Evolutionary conservation across 2,888 invertebrate genomes (phyloP).

Genomic region (Morinoia aosen): DNA sequence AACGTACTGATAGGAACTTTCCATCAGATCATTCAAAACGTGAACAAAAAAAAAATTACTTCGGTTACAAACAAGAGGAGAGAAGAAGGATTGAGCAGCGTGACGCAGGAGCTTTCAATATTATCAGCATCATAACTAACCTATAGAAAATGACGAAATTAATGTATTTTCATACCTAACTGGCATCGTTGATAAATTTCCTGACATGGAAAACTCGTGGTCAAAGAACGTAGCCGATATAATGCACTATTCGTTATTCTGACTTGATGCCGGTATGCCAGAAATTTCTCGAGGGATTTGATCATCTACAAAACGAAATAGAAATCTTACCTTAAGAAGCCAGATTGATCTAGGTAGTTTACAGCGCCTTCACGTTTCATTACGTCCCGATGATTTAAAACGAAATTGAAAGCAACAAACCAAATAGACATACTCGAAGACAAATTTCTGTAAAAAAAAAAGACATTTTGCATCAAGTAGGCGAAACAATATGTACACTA

Average conservation of each 20-base stretch:
- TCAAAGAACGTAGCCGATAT: neutral
- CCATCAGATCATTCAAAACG: no score
- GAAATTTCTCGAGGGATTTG: neutral
- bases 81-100: no score
- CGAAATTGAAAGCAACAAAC: neutral
- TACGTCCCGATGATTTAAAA: neutral
- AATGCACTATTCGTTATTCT: neutral
- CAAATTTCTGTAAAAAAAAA: neutral
- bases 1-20: no score
- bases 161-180: neutral
- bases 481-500: neutral
- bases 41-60: no score
- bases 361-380: neutral
- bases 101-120: no score
- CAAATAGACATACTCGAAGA: neutral
- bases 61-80: no score
- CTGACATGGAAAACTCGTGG: neutral
- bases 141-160: no score
- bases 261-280: neutral
- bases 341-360: neutral
- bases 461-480: neutral
- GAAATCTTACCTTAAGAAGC: neutral
- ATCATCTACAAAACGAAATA: neutral
- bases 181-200: neutral
- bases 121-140: no score